Conservation (phyloP, 2,113 vertebrate genomes). For the Cinclus mexicanus region DNA sequence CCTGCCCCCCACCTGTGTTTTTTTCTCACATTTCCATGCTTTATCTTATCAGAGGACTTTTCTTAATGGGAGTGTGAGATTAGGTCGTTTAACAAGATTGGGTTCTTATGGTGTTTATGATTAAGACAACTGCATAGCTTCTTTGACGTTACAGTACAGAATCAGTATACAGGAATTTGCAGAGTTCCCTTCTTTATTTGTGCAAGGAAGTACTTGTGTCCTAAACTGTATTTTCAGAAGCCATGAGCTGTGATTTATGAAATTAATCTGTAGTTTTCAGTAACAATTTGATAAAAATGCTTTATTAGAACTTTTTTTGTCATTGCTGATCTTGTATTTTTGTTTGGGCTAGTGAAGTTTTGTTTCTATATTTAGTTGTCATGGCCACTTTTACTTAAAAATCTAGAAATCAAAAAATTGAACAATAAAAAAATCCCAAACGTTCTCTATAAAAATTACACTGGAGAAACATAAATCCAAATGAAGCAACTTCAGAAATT, state of each 20-base stretch:
- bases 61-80: accelerated
- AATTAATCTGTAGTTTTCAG: background rate
- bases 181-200: background rate
- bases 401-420: background rate
- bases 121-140: background rate
- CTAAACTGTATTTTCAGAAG: background rate
- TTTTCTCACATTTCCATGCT: accelerated
- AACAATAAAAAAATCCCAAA: accelerated
- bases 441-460: background rate
- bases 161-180: background rate
- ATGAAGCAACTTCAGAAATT: background rate
- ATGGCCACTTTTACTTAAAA: background rate
- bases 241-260: background rate
- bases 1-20: background rate
- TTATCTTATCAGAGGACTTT: background rate
- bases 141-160: background rate
- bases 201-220: background rate
- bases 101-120: background rate
- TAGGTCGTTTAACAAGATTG: background rate
- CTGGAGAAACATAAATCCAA: background rate
- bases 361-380: background rate
- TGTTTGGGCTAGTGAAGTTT: background rate
- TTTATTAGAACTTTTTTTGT: background rate
- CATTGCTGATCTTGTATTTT: background rate
- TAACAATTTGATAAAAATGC: background rate